Evolutionary conservation across 1,140 invertebrate genomes (phyloP).

Genomic region (Sycobia sp.): DNA sequence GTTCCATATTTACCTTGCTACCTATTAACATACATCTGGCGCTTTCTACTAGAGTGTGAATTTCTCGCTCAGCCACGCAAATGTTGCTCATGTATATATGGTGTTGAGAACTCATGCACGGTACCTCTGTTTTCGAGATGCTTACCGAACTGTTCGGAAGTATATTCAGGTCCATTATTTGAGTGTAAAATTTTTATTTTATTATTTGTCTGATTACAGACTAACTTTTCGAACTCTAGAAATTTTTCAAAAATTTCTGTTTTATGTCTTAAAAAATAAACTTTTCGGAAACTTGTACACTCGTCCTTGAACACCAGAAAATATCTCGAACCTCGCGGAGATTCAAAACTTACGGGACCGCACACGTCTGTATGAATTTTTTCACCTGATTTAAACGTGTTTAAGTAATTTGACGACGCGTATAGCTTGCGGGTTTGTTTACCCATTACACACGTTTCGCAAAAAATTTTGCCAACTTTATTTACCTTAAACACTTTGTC

Average conservation of each 20-base stretch:
- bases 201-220: slow-evolving; percentile 37
- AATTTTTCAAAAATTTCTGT: slow-evolving; percentile 46
- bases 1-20: slow-evolving; percentile 43
- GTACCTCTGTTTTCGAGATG: slow-evolving; percentile 24
- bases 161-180: slow-evolving; percentile 33
- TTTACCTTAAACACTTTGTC: too few relatives aligned
- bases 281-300: background rate
- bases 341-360: background rate
- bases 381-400: background rate
- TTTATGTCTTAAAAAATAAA: slow-evolving; percentile 15
- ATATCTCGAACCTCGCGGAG: background rate
- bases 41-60: slow-evolving; percentile 52
- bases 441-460: background rate
- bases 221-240: too few relatives aligned
- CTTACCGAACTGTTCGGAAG: slow-evolving; percentile 7
- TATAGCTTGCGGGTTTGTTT: background rate
- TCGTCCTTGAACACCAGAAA: background rate
- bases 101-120: slow-evolving; percentile 36
- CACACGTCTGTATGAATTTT: background rate
- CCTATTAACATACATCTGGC: slow-evolving; percentile 49
- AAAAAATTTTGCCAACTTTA: background rate
- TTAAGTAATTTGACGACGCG: background rate
- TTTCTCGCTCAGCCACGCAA: slow-evolving; percentile 49
- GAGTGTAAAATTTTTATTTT: slow-evolving; percentile 39
- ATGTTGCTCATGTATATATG: slow-evolving; percentile 52